Conservation (phyloP, 2,888 invertebrate species). For the Drosophila meridiana region DNA sequence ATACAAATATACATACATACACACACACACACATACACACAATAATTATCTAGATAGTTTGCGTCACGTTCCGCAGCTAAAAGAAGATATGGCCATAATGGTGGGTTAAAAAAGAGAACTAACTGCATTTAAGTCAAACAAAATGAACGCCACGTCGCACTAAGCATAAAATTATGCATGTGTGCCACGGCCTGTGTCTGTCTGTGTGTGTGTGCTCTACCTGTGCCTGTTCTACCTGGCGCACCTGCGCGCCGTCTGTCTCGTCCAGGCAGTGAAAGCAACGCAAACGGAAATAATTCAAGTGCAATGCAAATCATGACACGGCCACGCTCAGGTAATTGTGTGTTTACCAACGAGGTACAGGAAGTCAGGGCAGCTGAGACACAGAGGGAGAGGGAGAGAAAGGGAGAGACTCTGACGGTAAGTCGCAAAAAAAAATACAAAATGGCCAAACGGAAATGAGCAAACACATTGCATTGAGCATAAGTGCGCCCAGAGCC, state of each 20-base stretch:
- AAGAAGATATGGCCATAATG: conserved; percentile 61
- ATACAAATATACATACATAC: conserved; percentile 34
- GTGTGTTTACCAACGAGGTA: conserved; percentile 69
- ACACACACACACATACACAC: neutral
- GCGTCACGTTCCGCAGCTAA: conserved; percentile 45
- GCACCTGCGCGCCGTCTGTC: neutral
- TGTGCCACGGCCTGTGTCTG: conserved; percentile 41
- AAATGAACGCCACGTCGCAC: conserved; percentile 69
- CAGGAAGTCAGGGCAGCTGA: conserved; percentile 46
- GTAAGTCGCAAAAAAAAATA: conserved; percentile 6
- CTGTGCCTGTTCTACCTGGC: neutral
- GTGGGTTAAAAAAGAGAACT: conserved; percentile 29
- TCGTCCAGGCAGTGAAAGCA: conserved; percentile 31
- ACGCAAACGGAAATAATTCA: conserved; percentile 76
- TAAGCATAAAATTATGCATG: conserved; percentile 74
- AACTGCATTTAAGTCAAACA: conserved; percentile 74
- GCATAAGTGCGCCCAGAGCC: conserved; percentile 46
- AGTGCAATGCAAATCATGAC: conserved; percentile 79
- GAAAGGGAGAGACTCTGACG: neutral
- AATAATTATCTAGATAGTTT: conserved; percentile 3
- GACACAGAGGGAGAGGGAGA: neutral
- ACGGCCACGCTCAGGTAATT: conserved; percentile 73
- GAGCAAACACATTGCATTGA: conserved; percentile 66
- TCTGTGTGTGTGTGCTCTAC: neutral
- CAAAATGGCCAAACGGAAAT: conserved; percentile 50